A percentile compares a stretch with the other conserved stretches of the same genome.
Evolutionary conservation across 2,888 invertebrate genomes (phyloP).

Genomic region (Nesidiocoris tenuis): DNA sequence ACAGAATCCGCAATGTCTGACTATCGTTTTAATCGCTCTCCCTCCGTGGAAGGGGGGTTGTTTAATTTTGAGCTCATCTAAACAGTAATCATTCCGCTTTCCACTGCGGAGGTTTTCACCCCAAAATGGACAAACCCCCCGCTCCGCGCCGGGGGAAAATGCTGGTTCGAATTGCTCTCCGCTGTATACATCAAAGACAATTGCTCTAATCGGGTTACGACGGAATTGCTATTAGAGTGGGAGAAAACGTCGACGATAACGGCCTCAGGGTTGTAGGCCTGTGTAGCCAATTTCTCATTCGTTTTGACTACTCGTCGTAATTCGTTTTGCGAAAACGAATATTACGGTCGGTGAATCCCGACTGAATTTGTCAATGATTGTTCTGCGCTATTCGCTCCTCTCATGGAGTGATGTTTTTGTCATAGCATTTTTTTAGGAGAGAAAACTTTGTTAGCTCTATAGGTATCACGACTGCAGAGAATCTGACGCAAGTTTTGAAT

Average conservation of each 20-base stretch:
- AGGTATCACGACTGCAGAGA: too few relatives aligned
- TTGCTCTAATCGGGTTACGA: conserved; percentile 11
- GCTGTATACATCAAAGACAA: conserved; percentile 3
- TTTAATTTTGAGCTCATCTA: neutral
- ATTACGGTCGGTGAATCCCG: neutral
- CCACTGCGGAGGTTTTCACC: neutral
- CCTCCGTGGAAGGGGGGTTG: neutral
- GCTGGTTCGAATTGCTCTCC: neutral
- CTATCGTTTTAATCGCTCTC: neutral
- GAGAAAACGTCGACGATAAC: neutral
- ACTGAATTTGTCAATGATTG: neutral
- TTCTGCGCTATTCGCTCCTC: neutral
- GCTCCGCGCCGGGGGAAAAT: neutral
- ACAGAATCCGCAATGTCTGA: too few relatives aligned
- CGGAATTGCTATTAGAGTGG: conserved; percentile 14
- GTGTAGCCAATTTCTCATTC: neutral
- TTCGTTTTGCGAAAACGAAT: neutral
- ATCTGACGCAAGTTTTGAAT: too few relatives aligned
- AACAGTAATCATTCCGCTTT: neutral
- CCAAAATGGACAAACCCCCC: neutral
- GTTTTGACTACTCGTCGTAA: neutral
- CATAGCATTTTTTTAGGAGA: too few relatives aligned
- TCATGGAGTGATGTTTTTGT: too few relatives aligned
- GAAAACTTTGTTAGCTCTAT: too few relatives aligned
- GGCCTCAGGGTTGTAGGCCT: neutral